Conservation (phyloP, 2,888 invertebrate genomes). For the Volucella zonaria region DNA sequence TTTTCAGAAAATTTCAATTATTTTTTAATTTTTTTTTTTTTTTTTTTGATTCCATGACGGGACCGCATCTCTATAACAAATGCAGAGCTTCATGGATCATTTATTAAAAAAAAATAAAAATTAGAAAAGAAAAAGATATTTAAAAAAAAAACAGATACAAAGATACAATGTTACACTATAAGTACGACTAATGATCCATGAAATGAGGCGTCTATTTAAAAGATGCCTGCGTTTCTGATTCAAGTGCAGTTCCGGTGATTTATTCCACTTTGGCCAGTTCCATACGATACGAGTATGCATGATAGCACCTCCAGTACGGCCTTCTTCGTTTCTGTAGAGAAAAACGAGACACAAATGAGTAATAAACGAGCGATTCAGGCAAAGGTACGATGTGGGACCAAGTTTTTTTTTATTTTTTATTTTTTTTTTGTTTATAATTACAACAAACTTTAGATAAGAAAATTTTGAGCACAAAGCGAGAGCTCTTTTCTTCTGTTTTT, state of each 20-base stretch:
- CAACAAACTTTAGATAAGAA: conserved; percentile 15
- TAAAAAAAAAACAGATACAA: neutral
- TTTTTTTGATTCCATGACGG: neutral
- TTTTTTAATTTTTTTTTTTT: too few species aligned
- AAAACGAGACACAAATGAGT: neutral
- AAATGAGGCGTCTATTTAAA: conserved; percentile 1
- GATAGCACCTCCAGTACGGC: neutral
- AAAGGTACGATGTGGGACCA: neutral
- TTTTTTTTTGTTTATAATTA: neutral
- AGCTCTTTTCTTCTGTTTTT: too few species aligned
- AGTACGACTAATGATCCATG: conserved; percentile 17
- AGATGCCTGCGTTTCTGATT: conserved; percentile 1
- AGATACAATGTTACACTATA: neutral
- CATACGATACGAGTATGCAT: neutral
- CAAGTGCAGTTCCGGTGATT: conserved; percentile 58
- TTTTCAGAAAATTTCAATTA: conserved; percentile 6
- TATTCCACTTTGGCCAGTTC: conserved; percentile 1
- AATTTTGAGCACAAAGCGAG: conserved; percentile 1
- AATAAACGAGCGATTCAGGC: conserved; percentile 1
- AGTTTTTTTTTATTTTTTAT: neutral
- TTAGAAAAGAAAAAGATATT: neutral
- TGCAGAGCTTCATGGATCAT: conserved; percentile 42
- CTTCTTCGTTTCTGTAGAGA: neutral
- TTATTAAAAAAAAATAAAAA: conserved; percentile 8
- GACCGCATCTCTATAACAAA: conserved; percentile 11